Percentiles rank a stretch among this genome's conserved stretches.
Conservation (phyloP, 2,888 invertebrate species). For the Macaria liturata region DNA sequence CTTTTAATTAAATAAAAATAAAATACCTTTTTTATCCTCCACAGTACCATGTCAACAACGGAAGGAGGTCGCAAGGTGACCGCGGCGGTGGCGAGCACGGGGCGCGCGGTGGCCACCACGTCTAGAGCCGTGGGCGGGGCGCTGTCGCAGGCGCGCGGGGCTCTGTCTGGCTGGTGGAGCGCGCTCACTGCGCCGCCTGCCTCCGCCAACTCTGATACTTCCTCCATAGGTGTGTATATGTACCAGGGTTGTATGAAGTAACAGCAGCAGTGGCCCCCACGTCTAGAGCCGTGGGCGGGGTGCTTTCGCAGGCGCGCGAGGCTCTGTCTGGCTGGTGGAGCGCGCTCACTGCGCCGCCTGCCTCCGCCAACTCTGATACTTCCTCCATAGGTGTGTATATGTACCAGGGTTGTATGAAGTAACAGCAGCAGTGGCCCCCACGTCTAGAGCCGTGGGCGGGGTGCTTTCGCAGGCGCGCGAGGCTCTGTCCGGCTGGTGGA, state of each 20-base stretch:
- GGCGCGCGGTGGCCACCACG: constrained; percentile 90
- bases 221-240: constrained; percentile 27
- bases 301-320: constrained; percentile 93
- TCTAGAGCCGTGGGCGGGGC: constrained; percentile 88
- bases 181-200: constrained; percentile 55
- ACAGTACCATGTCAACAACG: constrained; percentile 96
- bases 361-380: constrained; percentile 31
- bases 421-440: constrained; percentile 81
- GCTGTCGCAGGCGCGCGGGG: constrained; percentile 93
- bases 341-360: constrained; percentile 56
- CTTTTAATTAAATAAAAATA: no score
- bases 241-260: no score
- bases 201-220: constrained; percentile 30
- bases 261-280: constrained; percentile 90
- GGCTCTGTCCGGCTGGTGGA: constrained; percentile 94
- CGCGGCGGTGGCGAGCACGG: constrained; percentile 95
- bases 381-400: constrained; percentile 27
- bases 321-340: constrained; percentile 95
- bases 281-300: constrained; percentile 86
- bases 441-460: constrained; percentile 85
- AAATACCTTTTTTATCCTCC: constrained; percentile 34
- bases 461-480: constrained; percentile 95
- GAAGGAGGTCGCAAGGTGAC: constrained; percentile 97
- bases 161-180: constrained; percentile 94
- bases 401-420: no score